Evolutionary conservation across 2,888 invertebrate species (phyloP), one percentile per base, ranked within the genome.

Genomic region (Drosophila setosimentum): DNA sequence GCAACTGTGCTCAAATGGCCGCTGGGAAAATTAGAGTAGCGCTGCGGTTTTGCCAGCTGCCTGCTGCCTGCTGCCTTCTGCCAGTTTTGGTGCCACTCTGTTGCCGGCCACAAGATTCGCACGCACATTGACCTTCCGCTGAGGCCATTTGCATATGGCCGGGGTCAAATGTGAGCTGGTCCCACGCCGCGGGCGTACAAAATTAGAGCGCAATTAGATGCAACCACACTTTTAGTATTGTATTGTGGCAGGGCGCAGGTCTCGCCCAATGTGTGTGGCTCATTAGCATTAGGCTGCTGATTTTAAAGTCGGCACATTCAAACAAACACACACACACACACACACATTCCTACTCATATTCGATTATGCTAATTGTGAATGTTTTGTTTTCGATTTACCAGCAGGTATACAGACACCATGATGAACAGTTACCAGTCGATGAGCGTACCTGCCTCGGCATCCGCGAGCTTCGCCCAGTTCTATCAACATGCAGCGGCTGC

Each of bases 401-500:
- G 90, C 91, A 93, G 93, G 91, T 93, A 93, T 89, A 92, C 93
- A 68, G 93, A 93, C 85, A 93, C 91, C 80, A 93, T 93, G 70
- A 93, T 93, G 93, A 93, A 93, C 80, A 93, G 92, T 80, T 93
- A 93, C 88, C 93, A 92, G 79, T 93, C 93, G 82, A 93, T 93
- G 93, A 95, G 83, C 80, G 93, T 93, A 84, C 93, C 93, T 86
- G 94, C 80, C 58, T 92, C 93, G 81, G 93, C 93, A 53, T 93
- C 93, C 53, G 92, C 93, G 58, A 93, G 92, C 79, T 93, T 95
- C 79, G 97, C 98, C 32, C 97, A 97, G 93, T 98, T 98, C 94
- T 98, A 98, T 94, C 97, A 98, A 93, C 97, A 98, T 92, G 96
- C 96, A 33, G 95, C 95, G 51, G 94, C 93, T 40, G 94, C 94